Base-by-base conservation (phyloP, 2,888 invertebrate species). In the Polia nebulosa region DNA sequence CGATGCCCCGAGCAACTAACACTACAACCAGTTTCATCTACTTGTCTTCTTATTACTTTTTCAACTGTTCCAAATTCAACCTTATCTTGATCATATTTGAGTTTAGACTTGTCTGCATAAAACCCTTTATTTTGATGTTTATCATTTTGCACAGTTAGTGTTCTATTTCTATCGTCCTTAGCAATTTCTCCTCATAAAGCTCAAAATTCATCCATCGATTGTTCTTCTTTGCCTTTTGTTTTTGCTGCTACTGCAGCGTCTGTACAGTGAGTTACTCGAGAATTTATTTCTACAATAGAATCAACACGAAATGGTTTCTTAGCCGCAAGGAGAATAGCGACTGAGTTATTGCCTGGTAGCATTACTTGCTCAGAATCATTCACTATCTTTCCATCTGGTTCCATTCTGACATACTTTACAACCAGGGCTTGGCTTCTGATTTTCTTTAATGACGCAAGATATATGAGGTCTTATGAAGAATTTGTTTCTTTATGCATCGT, bases 351-450 rank as follows among this genome's bases (percentile, higher is more conserved):
- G 87, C 85, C 87, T 88, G 86, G 92, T 90, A 91, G 93, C 90
- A 83, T 89, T 92, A 89, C 90, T 87, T 82, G 90, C 82, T 85
- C 86, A 81, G 86, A 92, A 90, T 90, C 92, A 89, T 88, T 89
- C 89, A 84, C 90, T 93, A 94, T 94, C 94, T 90, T 80, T 82
- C 86, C 92, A 94, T 94, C 94, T 93, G 88, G 88, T 82, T n/a
- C 86, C 84, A 81, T 88, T 87, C 86, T 90, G 92, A 92, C 90
- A 88, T 92, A 88, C 84, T 93, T 94, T 93, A 94, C 88, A 89
- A 86, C 88, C 90, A 89, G 88, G 88, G 88, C 85, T 90, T 88
- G 82, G 80, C 84, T 87, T 79, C 84, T 87, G 88, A 88, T 91
- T 90, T 89, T 86, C 87, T 86, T 90, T 93, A 93, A 93, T 92